Conservation (phyloP, 1,140 invertebrate genomes). For the Anagrus nilaparvatae region DNA sequence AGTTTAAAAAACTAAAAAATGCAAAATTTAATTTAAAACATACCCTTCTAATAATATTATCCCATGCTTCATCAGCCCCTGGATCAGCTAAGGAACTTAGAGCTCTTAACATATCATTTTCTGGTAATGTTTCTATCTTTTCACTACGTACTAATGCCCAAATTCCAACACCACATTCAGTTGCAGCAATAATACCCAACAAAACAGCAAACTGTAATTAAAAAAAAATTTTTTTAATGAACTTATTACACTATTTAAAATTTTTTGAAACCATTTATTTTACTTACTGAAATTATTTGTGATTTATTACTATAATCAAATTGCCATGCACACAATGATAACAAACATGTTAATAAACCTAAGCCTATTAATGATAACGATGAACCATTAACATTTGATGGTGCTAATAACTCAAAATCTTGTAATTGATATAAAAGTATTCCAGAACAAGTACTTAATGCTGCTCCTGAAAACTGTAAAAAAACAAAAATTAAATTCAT, state of each 20-base stretch:
- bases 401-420: conserved; percentile 40
- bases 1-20: not conserved
- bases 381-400: conserved; percentile 39
- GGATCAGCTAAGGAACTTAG: conserved; percentile 27
- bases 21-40: conserved; percentile 7
- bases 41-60: conserved; percentile 24
- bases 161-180: conserved; percentile 40
- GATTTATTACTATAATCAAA: conserved; percentile 41
- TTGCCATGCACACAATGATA: conserved; percentile 45
- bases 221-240: conserved; percentile 7
- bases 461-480: conserved; percentile 44
- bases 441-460: conserved; percentile 38
- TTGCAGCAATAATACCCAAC: conserved; percentile 36
- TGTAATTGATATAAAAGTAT: conserved; percentile 44
- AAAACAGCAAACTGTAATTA: conserved; percentile 38
- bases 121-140: conserved; percentile 38
- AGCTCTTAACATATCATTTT: conserved; percentile 33
- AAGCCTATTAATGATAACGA: conserved; percentile 39
- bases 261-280: conserved; percentile 3
- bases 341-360: conserved; percentile 40
- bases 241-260: not conserved
- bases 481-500: too few species aligned
- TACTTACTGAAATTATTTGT: conserved; percentile 14
- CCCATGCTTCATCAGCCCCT: conserved; percentile 19
- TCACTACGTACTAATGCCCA: conserved; percentile 47